Conservation (phyloP, 2,113 vertebrate genomes). For the Ptilorrhoa leucosticta region DNA sequence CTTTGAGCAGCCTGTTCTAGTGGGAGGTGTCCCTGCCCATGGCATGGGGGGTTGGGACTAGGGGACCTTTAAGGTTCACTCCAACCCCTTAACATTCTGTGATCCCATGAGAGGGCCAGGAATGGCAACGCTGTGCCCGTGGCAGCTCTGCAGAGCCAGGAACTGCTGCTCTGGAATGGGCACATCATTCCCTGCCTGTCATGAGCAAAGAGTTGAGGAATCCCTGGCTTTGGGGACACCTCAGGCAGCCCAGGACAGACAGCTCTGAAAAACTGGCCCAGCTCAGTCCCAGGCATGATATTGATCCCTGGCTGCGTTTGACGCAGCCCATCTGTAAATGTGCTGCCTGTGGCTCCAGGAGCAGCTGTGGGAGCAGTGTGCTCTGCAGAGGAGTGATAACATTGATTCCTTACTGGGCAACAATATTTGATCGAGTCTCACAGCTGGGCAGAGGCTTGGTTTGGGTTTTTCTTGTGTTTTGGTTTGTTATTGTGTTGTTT, state of each 20-base stretch:
- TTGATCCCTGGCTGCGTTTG: background rate
- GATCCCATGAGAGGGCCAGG: background rate
- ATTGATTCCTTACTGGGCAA: background rate
- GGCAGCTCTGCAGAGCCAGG: background rate
- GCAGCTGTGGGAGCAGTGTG: background rate
- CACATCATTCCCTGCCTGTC: background rate
- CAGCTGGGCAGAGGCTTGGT: background rate
- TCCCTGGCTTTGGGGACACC: background rate
- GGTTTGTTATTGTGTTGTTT: background rate
- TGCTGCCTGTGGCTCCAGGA: background rate
- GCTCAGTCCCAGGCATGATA: background rate
- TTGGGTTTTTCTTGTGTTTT: background rate
- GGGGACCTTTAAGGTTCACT: background rate
- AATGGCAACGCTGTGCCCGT: accelerated
- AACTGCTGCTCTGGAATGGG: background rate
- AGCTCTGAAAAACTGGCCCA: background rate
- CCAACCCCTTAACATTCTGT: background rate
- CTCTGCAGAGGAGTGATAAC: background rate
- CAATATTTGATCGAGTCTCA: background rate
- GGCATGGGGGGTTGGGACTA: accelerated
- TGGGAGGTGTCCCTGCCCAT: background rate
- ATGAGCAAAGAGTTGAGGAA: background rate
- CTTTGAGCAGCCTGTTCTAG: background rate
- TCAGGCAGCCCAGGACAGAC: background rate
- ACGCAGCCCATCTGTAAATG: background rate